phyloP scores from a whole-genome alignment of 2,113 vertebrate genomes.

The Phrynosoma platyrhinos region DNA sequence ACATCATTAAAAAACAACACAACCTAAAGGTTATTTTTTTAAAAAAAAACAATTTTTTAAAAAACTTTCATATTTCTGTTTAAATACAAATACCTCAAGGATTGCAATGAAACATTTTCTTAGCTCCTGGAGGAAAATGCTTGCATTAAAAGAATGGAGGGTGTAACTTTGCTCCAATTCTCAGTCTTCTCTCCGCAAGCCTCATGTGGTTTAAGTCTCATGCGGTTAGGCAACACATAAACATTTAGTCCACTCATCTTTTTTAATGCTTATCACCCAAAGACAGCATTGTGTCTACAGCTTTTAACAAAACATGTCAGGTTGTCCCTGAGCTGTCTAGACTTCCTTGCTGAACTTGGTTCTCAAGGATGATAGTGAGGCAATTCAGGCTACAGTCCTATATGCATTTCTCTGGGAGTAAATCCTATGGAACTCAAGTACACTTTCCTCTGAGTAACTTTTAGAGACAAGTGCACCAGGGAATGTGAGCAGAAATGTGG shows the following conservation, averaged over 20 bases:
- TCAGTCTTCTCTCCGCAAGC: too few species aligned
- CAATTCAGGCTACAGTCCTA: background rate
- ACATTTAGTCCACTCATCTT: background rate
- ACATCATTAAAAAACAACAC: background rate
- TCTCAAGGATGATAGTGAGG: background rate
- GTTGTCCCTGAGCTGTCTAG: background rate
- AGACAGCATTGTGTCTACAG: accelerated
- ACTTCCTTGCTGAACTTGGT: background rate
- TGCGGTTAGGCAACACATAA: background rate
- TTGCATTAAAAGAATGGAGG: background rate
- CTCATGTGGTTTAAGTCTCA: too few species aligned
- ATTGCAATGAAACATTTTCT: background rate
- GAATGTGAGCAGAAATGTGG: background rate
- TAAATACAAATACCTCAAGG: background rate
- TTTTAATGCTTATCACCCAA: background rate
- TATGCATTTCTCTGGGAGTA: background rate
- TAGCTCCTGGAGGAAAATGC: too few species aligned
- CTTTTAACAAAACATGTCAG: background rate
- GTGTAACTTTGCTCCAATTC: too few species aligned
- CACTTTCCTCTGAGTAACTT: background rate
- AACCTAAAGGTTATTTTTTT: background rate
- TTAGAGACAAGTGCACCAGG: background rate
- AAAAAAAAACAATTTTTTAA: background rate
- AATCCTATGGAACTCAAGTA: background rate
- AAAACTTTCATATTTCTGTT: background rate